phyloP scores from a whole-genome alignment of 2,797 vertebrate species.

The Uromys caudimaculatus region DNA sequence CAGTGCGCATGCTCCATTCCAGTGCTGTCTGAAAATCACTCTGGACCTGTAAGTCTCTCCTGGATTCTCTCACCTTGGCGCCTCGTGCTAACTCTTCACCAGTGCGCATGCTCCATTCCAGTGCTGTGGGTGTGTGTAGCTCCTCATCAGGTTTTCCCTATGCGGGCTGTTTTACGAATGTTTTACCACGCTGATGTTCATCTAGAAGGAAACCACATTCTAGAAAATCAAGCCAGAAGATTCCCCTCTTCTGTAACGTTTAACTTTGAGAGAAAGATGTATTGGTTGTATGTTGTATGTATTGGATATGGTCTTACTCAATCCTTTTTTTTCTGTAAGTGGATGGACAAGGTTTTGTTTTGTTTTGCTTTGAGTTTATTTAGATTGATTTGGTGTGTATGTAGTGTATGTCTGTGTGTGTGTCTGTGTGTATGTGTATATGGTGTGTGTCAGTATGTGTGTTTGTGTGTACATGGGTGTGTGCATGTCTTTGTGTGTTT shows the following conservation, averaged over 20 bases:
- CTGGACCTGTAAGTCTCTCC: neutral
- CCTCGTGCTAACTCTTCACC: neutral
- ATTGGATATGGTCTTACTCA: constrained; percentile 13
- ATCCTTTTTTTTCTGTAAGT: neutral
- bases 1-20: neutral
- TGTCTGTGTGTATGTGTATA: neutral
- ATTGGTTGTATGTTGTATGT: neutral
- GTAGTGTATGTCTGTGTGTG: neutral
- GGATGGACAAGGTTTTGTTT: neutral
- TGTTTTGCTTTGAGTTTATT: neutral
- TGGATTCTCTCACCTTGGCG: neutral
- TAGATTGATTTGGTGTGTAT: neutral
- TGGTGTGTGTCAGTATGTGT: neutral
- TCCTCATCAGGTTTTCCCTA: neutral
- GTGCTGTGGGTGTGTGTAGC: neutral
- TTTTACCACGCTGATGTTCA: neutral
- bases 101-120: neutral
- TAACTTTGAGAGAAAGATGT: neutral
- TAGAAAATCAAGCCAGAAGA: neutral
- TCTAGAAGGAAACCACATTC: neutral
- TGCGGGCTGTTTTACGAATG: neutral
- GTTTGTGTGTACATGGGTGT: neutral
- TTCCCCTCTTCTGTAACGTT: neutral
- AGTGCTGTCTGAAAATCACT: neutral
- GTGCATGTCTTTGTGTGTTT: neutral